Conservation (phyloP, 2,888 invertebrate species). For the Tetramorium bicarinatum region DNA sequence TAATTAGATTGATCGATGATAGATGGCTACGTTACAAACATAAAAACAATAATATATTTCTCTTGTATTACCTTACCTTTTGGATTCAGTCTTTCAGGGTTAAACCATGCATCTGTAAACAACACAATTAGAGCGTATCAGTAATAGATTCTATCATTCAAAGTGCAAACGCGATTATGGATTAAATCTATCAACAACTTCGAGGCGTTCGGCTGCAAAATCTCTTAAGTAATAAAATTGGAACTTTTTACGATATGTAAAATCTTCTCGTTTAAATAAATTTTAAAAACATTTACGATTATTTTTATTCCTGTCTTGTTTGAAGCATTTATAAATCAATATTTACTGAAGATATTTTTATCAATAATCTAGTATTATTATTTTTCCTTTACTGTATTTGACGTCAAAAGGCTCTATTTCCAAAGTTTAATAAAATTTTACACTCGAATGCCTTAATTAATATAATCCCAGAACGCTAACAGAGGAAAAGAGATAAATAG, state of each 20-base stretch:
- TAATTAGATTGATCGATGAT: background rate
- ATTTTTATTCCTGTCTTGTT: background rate
- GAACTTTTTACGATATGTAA: background rate
- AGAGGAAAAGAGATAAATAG: background rate
- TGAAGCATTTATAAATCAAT: background rate
- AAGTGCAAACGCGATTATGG: background rate
- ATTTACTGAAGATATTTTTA: background rate
- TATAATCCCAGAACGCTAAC: background rate
- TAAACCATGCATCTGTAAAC: conserved; percentile 97
- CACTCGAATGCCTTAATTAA: background rate
- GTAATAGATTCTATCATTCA: conserved; percentile 50
- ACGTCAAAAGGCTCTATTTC: background rate
- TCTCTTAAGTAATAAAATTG: conserved; percentile 8
- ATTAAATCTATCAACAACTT: background rate
- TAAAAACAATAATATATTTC: background rate
- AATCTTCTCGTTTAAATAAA: background rate
- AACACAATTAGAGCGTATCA: conserved; percentile 85
- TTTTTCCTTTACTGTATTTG: background rate
- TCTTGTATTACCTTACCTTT: conserved; percentile 90
- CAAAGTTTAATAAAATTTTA: background rate
- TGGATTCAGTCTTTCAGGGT: conserved; percentile 96
- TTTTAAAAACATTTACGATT: background rate
- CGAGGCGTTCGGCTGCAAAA: background rate
- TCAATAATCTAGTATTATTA: background rate
- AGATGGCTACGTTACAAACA: conserved; percentile 13